Conservation (phyloP, 2,113 vertebrate species). For the Daphoenositta chrysoptera region DNA sequence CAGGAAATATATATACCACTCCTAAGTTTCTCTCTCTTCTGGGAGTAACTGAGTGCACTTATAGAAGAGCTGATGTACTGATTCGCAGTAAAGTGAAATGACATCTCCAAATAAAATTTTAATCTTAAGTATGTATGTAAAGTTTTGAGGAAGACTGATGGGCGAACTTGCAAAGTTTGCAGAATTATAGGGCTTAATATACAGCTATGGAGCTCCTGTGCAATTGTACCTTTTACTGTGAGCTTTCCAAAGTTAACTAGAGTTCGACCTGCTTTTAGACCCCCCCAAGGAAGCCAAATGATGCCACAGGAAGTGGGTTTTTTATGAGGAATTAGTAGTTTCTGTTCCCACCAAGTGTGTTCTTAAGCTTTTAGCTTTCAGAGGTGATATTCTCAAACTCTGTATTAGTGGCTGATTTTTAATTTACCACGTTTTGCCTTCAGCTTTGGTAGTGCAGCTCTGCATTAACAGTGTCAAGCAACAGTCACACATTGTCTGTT, state of each 20-base stretch:
- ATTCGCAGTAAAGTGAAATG: conserved; percentile 61
- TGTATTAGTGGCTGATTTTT: background rate
- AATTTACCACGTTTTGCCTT: background rate
- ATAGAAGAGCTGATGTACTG: conserved; percentile 67
- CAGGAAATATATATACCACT: conserved; percentile 61
- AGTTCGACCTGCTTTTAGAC: background rate
- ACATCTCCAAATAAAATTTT: conserved; percentile 55
- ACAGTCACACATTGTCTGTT: background rate
- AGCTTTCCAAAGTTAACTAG: conserved; percentile 5
- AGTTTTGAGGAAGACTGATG: conserved; percentile 37
- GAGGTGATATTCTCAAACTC: background rate
- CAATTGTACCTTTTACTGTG: background rate
- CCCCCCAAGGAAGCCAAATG: background rate
- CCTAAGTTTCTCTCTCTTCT: conserved; percentile 66
- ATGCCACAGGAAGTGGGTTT: background rate
- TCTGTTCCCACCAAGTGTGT: background rate
- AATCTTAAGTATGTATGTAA: conserved; percentile 48
- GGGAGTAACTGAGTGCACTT: conserved; percentile 73
- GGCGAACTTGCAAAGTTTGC: conserved; percentile 26
- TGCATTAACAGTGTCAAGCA: background rate
- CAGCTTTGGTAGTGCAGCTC: background rate
- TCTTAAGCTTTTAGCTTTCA: background rate
- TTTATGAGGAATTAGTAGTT: conserved; percentile 49
- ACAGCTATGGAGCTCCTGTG: background rate
- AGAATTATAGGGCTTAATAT: conserved; percentile 12